Evolutionary conservation across 1,140 invertebrate species (phyloP).

Genomic region (Panulirus ornatus): DNA sequence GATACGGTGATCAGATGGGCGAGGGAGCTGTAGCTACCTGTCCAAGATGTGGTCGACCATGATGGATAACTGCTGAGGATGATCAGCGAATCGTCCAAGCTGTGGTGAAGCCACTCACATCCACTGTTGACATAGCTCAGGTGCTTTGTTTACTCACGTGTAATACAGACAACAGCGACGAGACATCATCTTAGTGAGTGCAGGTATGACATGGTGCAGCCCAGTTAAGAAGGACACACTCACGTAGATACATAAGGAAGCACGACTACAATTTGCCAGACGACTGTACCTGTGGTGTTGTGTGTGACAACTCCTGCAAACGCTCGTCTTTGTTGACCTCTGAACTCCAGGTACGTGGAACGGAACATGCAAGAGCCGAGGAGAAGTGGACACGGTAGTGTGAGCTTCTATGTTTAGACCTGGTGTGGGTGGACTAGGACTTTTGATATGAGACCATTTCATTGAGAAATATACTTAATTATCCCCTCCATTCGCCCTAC

Average conservation of each 20-base stretch:
- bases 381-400: conserved; percentile 2
- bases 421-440: conserved; percentile 25
- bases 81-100: conserved; percentile 33
- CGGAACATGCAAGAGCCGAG: conserved; percentile 9
- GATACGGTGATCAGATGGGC: conserved; percentile 1
- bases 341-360: conserved; percentile 9
- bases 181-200: conserved; percentile 9
- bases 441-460: background rate
- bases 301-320: background rate
- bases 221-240: conserved; percentile 1
- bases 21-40: background rate
- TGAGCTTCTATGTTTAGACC: conserved; percentile 2
- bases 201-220: background rate
- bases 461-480: conserved; percentile 14
- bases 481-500: background rate
- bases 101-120: conserved; percentile 21
- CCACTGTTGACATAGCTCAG: conserved; percentile 35
- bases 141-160: conserved; percentile 8
- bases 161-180: background rate
- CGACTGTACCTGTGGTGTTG: background rate
- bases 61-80: conserved; percentile 9
- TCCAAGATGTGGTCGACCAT: conserved; percentile 30
- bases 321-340: background rate
- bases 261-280: conserved; percentile 9
- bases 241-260: conserved; percentile 1